These are phyloP conservation scores for Ammodytes marinus DNA, from an alignment of 2,113 vertebrate species.

Conservation along the genomic window DNA sequence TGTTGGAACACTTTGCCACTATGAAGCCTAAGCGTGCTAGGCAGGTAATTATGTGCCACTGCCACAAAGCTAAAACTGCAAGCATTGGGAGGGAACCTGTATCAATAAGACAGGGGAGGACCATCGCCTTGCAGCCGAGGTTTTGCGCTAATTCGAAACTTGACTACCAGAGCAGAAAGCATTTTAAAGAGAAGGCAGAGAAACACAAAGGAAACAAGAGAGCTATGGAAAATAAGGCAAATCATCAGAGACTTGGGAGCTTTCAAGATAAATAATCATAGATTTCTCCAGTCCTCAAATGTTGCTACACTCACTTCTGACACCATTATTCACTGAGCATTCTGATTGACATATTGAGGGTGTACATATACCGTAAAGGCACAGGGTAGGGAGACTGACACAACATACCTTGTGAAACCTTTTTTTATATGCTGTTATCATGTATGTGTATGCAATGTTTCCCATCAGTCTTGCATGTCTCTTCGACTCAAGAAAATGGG, in stretches of 20 bases:
- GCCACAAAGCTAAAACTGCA: conserved; percentile 11
- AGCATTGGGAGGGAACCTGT: not conserved
- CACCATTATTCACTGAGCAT: not conserved
- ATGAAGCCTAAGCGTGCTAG: conserved; percentile 6
- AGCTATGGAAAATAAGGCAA: not conserved
- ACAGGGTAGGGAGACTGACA: not conserved
- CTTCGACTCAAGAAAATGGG: not conserved
- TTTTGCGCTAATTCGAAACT: conserved; percentile 32
- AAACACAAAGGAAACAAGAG: not conserved
- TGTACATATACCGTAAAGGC: not conserved
- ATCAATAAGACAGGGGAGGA: conserved; percentile 9
- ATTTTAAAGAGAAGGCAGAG: not conserved
- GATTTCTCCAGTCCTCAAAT: conserved; percentile 14
- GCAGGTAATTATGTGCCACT: not conserved
- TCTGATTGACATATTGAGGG: not conserved
- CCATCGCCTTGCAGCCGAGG: conserved; percentile 4
- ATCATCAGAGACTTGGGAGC: not conserved
- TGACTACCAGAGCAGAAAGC: not conserved
- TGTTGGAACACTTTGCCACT: conserved; percentile 9
- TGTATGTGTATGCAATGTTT: not conserved
- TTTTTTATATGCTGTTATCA: not conserved
- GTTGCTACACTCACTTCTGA: not conserved
- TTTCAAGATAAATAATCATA: not conserved
- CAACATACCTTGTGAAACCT: not conserved
- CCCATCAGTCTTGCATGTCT: not conserved